Evolutionary conservation across 2,797 vertebrate genomes (phyloP).

Genomic region (Erpetoichthys calabaricus): DNA sequence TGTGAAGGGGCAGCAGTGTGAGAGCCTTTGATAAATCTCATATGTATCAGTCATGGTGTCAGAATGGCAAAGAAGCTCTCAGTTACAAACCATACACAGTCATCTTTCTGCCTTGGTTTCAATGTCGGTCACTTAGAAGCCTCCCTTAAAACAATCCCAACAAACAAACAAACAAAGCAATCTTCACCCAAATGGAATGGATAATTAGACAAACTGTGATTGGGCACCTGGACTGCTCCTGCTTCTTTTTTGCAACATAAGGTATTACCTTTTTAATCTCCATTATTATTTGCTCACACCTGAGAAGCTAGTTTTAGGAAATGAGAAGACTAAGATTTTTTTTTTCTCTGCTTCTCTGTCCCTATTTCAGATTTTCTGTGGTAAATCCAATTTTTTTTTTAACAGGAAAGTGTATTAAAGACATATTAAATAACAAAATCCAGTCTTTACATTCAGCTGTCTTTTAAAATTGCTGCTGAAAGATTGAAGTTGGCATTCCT

Average conservation of each 20-base stretch:
- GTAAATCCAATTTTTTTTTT: too few relatives aligned
- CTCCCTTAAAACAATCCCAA: constrained; percentile 12
- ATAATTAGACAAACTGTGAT: constrained; percentile 39
- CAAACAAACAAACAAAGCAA: constrained; percentile 6
- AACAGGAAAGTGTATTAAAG: too few relatives aligned
- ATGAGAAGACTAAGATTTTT: too few relatives aligned
- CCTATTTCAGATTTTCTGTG: too few relatives aligned
- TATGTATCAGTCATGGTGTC: constrained; percentile 58
- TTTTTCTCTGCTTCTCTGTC: too few relatives aligned
- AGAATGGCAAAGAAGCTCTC: constrained; percentile 44
- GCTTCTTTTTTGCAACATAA: constrained; percentile 1
- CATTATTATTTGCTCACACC: background rate
- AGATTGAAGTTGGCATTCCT: too few relatives aligned
- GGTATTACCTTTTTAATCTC: constrained; percentile 10
- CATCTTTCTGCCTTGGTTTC: constrained; percentile 32
- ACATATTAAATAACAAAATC: too few relatives aligned
- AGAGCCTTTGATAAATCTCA: constrained; percentile 57
- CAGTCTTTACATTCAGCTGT: too few relatives aligned
- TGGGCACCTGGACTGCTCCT: constrained; percentile 20
- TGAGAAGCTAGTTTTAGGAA: too few relatives aligned
- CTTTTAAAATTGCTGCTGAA: too few relatives aligned
- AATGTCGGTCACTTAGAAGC: constrained; percentile 35
- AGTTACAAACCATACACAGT: constrained; percentile 35
- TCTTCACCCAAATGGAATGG: constrained; percentile 36
- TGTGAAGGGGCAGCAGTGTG: constrained; percentile 36